These are phyloP conservation scores for Fragum whitleyi DNA, from an alignment of 2,888 invertebrate genomes.

Conservation along the genomic window DNA sequence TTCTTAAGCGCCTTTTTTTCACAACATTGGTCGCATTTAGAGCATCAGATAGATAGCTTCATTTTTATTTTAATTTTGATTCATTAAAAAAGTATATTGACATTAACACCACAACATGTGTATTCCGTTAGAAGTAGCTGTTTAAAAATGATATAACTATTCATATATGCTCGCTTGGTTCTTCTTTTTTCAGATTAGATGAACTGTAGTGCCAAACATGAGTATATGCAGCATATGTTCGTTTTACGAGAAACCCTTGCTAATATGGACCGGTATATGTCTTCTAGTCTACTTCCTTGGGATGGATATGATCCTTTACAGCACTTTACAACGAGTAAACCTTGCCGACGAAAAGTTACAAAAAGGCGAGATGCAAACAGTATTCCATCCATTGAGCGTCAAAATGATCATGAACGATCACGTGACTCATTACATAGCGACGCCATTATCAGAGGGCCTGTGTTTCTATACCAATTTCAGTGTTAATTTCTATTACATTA, in stretches of 20 bases:
- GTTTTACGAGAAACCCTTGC: conserved; percentile 9
- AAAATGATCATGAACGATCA: conserved; percentile 94
- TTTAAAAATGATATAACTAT: too few relatives aligned
- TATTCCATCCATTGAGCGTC: conserved; percentile 88
- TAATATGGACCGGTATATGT: background rate
- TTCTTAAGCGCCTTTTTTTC: too few relatives aligned
- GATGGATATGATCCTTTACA: conserved; percentile 73
- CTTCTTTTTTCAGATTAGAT: background rate
- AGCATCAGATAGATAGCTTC: too few relatives aligned
- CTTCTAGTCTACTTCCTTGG: conserved; percentile 64
- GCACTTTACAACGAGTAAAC: conserved; percentile 64
- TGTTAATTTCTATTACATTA: conserved; percentile 87
- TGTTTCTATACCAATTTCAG: conserved; percentile 89
- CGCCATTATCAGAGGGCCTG: conserved; percentile 90
- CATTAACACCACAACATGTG: too few relatives aligned
- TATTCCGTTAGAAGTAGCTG: too few relatives aligned
- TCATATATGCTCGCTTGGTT: too few relatives aligned
- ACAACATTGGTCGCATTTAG: too few relatives aligned
- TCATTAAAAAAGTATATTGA: too few relatives aligned
- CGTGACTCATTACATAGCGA: conserved; percentile 93
- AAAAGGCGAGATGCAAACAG: conserved; percentile 61
- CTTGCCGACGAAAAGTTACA: conserved; percentile 54
- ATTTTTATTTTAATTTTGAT: too few relatives aligned
- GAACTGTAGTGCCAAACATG: background rate
- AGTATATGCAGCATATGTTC: background rate